phyloP scores from a whole-genome alignment of 2,797 vertebrate species.

The Steatocranus sp. region DNA sequence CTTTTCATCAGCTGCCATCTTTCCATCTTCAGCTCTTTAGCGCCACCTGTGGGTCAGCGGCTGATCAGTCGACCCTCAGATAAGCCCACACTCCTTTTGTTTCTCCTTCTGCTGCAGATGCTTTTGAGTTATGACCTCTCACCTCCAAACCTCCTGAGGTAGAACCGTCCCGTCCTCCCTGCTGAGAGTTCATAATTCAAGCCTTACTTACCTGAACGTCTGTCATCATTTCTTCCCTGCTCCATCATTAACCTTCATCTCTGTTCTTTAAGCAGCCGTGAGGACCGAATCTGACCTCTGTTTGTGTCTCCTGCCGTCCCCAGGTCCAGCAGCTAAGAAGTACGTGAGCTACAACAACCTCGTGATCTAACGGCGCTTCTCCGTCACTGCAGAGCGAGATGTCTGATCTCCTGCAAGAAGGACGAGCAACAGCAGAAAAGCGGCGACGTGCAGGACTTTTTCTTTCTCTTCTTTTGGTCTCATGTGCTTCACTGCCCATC shows the following conservation, averaged over 20 bases:
- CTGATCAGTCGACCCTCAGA: neutral
- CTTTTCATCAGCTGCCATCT: neutral
- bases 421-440: neutral
- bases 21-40: neutral
- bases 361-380: conserved; percentile 79
- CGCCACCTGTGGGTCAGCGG: neutral
- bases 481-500: conserved; percentile 46
- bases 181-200: neutral
- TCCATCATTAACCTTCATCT: neutral
- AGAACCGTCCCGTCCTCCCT: neutral
- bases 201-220: neutral
- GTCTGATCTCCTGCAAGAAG: conserved; percentile 55
- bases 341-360: conserved; percentile 94
- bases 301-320: neutral
- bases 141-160: neutral
- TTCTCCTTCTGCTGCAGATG: neutral
- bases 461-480: conserved; percentile 48
- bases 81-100: neutral
- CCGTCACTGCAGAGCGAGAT: conserved; percentile 44
- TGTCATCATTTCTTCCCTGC: neutral
- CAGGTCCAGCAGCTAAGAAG: conserved; percentile 92
- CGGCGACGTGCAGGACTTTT: neutral
- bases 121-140: neutral
- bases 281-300: neutral
- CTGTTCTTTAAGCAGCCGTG: neutral